Evolutionary conservation across 2,797 vertebrate genomes (phyloP).

Genomic region (Eulemur rubriventer): DNA sequence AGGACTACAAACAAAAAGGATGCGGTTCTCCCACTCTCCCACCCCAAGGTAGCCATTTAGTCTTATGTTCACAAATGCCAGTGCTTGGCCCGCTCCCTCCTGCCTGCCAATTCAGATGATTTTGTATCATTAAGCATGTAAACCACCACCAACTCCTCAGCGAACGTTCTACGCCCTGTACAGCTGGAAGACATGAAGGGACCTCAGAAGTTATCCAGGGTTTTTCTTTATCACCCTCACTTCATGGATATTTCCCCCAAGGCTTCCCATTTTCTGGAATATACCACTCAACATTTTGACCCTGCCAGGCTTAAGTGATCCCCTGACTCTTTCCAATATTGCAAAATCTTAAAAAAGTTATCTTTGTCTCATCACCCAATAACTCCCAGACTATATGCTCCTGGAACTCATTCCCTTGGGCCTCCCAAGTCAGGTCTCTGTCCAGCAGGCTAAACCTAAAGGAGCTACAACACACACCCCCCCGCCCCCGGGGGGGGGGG

Average conservation of each 20-base stretch:
- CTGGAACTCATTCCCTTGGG: neutral
- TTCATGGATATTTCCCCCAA: neutral
- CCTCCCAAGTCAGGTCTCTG: neutral
- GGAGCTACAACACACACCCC: neutral
- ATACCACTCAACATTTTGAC: neutral
- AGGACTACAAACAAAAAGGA: neutral
- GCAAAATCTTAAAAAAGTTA: neutral
- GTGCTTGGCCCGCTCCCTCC: neutral
- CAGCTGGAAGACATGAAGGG: neutral
- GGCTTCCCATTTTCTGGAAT: neutral
- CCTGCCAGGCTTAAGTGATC: neutral
- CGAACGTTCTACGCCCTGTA: neutral
- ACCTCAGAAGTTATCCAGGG: neutral
- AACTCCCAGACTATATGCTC: neutral
- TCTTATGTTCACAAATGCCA: neutral
- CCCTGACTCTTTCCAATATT: neutral
- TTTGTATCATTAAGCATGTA: neutral
- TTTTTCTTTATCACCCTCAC: neutral
- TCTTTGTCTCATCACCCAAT: neutral
- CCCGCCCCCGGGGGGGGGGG: too few species aligned
- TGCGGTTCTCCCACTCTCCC: neutral
- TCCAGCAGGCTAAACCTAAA: neutral
- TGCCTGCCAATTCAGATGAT: neutral
- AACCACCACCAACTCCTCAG: neutral
- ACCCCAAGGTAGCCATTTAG: neutral